Percentiles rank a stretch among this genome's conserved stretches.
These are phyloP conservation scores for Hypselothyrea guttata DNA, from an alignment of 2,888 invertebrate genomes.

Conservation along the genomic window DNA sequence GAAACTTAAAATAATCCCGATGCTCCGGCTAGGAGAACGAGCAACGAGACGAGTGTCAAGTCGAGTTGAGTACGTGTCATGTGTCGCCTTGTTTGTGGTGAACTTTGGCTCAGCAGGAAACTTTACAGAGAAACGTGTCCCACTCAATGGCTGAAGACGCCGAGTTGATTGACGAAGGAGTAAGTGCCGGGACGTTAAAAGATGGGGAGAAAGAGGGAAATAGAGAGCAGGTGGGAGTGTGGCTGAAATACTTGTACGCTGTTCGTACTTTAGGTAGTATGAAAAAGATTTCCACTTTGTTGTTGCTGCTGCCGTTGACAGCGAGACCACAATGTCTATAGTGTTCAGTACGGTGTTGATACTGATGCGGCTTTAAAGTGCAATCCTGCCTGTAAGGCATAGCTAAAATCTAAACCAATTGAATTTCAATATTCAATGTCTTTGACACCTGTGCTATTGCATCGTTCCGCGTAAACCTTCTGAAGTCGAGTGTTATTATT, in stretches of 20 bases:
- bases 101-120: slow-evolving; percentile 67
- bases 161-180: slow-evolving; percentile 65
- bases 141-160: slow-evolving; percentile 60
- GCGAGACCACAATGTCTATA: slow-evolving; percentile 55
- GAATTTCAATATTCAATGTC: slow-evolving; percentile 78
- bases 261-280: slow-evolving; percentile 22
- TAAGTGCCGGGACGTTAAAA: slow-evolving; percentile 13
- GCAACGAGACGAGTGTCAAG: slow-evolving; percentile 22
- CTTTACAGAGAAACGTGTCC: slow-evolving; percentile 64
- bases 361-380: slow-evolving; percentile 32
- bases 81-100: slow-evolving; percentile 71
- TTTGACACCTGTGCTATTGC: slow-evolving; percentile 53
- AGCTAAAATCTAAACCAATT: slow-evolving; percentile 56
- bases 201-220: not conserved
- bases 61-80: slow-evolving; percentile 71
- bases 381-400: slow-evolving; percentile 16
- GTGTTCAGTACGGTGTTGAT: slow-evolving; percentile 7
- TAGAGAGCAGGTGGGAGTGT: slow-evolving; percentile 22
- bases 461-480: not conserved
- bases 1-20: slow-evolving; percentile 67
- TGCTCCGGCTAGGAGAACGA: slow-evolving; percentile 4
- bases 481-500: slow-evolving; percentile 57
- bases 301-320: slow-evolving; percentile 56
- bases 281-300: slow-evolving; percentile 61
- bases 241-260: no score